Evolutionary conservation across 2,888 invertebrate genomes (phyloP).

Genomic region (Cyclophora punctaria): DNA sequence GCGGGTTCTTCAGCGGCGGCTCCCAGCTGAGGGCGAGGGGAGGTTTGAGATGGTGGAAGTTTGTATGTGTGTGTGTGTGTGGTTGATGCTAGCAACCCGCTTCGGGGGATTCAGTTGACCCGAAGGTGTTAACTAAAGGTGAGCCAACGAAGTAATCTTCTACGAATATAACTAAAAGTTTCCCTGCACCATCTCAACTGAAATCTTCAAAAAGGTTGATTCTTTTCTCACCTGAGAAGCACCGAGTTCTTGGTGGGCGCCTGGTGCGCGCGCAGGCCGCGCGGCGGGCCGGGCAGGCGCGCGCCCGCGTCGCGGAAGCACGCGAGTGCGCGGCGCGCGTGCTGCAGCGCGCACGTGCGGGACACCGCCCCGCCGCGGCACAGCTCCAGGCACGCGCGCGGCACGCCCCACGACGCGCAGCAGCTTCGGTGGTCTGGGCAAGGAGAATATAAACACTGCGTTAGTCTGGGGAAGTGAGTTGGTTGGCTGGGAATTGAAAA

Average conservation of each 20-base stretch:
- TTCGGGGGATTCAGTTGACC: no score
- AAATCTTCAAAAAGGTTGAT: background rate
- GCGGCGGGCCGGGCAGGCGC: conserved; percentile 86
- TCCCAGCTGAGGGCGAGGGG: conserved; percentile 77
- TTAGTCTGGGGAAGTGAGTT: no score
- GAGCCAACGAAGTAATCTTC: no score
- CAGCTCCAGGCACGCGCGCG: conserved; percentile 87
- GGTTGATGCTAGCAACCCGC: no score
- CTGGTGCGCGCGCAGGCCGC: conserved; percentile 47
- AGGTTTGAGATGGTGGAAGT: no score
- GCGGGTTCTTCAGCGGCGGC: conserved; percentile 86
- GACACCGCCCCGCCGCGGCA: conserved; percentile 85
- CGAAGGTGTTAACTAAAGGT: no score
- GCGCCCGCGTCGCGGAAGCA: conserved; percentile 89
- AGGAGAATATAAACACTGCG: no score
- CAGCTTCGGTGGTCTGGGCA: conserved; percentile 85
- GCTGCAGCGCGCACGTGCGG: conserved; percentile 81
- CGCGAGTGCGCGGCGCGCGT: conserved; percentile 83
- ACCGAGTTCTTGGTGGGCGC: conserved; percentile 61
- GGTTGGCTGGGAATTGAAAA: no score
- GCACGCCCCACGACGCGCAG: conserved; percentile 86
- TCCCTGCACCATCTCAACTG: background rate
- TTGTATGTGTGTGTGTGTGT: no score
- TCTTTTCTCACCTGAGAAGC: conserved; percentile 41
- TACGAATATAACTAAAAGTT: background rate